Conservation (phyloP, 2,113 vertebrate species). For the Centropus unirufus region DNA sequence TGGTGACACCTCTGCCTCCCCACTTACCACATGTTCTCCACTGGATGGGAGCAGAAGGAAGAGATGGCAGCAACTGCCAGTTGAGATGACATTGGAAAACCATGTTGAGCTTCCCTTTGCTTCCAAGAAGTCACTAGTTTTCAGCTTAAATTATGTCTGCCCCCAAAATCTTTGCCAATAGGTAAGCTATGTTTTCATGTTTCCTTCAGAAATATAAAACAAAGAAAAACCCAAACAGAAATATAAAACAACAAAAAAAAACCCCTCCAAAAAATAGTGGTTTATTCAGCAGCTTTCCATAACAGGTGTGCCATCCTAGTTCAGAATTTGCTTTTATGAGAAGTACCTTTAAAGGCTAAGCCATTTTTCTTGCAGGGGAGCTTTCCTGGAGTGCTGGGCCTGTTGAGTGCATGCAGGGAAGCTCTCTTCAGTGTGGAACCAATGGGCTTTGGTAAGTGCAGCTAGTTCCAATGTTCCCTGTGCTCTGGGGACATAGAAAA, state of each 20-base stretch:
- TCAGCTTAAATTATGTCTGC: accelerated
- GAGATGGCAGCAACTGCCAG: background rate
- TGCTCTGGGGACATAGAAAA: background rate
- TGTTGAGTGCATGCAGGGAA: accelerated
- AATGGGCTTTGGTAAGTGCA: background rate
- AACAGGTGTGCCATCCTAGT: accelerated
- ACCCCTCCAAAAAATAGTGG: too few relatives aligned
- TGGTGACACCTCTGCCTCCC: background rate
- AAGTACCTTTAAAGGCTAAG: background rate
- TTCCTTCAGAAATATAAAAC: background rate
- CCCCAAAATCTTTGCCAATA: background rate
- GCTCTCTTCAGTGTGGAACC: background rate
- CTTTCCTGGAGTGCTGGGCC: background rate
- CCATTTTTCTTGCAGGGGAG: accelerated
- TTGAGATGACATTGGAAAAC: accelerated
- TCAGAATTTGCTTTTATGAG: background rate
- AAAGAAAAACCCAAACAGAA: too few relatives aligned
- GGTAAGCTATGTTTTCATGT: accelerated
- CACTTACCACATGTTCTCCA: accelerated
- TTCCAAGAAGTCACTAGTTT: background rate
- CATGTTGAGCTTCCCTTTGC: accelerated
- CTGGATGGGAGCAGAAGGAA: background rate
- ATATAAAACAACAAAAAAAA: too few relatives aligned
- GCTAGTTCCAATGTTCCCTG: accelerated
- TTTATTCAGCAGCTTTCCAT: background rate